Base-by-base conservation (phyloP, 2,113 vertebrate species). In the Megaceryle maxima region DNA sequence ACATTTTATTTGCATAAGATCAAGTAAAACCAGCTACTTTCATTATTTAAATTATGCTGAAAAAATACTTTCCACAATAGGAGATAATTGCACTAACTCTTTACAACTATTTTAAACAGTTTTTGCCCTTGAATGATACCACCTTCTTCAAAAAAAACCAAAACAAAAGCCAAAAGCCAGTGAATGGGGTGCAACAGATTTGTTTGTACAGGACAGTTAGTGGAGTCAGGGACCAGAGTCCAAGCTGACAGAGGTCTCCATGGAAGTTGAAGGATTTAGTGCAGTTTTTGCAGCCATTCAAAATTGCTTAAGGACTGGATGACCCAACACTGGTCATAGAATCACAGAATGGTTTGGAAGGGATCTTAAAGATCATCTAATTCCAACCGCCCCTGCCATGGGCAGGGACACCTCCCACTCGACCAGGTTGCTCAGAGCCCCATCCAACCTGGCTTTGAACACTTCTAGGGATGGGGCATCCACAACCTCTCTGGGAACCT, bases 261-360 rank as follows among this genome's bases (percentile, higher is more conserved):
- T 0, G 2, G 72, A 74, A 67, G 16, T 0, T 29, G 24, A 59
- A 72, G 43, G 35, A 39, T 14, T 37, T 19, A 8, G 7, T 18
- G n/a, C 48, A 60, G 56, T 12, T 53, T 82, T 44, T 1, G 0
- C 1, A 3, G 16, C 25, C 29, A 20, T 60, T 63, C 50, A 35
- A 22, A 16, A 21, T 2, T 60, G 6, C 13, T 64, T 70, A 41
- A 19, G 25, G 73, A 43, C 51, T 60, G 64, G 16, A 12, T 37
- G 39, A 62, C 11, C 21, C 33, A 15, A 24, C 3, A 1, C 28
- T 10, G 35, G 24, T 15, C 26, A 39, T 6, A 29, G 35, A 72
- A 53, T 51, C 48, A 39, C n/a, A 72, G n/a, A 53, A 72, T 53
- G 35, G 48, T 37, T 70, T 37, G 50, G 26, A 39, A 72, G 19